phyloP scores from a whole-genome alignment of 1,140 invertebrate species.

The Drosophila santomea region DNA sequence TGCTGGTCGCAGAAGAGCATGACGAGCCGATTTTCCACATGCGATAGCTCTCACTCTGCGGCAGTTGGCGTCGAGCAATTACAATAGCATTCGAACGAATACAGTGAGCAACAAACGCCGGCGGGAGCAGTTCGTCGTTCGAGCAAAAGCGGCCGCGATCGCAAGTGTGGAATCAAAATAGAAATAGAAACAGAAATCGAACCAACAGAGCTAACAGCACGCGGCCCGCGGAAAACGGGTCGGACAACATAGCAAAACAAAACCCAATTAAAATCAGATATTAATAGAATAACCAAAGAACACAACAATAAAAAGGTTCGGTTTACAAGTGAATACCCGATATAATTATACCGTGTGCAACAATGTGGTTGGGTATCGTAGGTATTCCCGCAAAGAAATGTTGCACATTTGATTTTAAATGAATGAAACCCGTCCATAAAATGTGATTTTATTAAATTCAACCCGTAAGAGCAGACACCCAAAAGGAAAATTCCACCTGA shows the following conservation, averaged over 20 bases:
- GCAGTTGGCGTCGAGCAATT: slow-evolving; percentile 7
- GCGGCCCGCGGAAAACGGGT: slow-evolving; percentile 28
- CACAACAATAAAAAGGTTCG: slow-evolving; percentile 36
- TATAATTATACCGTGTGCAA: slow-evolving; percentile 13
- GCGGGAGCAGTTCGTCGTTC: slow-evolving; percentile 16
- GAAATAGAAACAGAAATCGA: neutral
- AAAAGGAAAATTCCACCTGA: slow-evolving; percentile 3
- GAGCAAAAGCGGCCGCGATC: slow-evolving; percentile 12
- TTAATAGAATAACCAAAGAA: slow-evolving; percentile 27
- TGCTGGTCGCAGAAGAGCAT: neutral
- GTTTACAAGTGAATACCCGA: slow-evolving; percentile 20
- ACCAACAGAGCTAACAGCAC: slow-evolving; percentile 19
- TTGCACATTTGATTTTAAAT: slow-evolving; percentile 3
- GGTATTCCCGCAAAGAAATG: slow-evolving; percentile 5
- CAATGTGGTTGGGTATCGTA: slow-evolving; percentile 15
- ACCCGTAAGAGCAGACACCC: slow-evolving; percentile 1
- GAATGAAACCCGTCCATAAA: neutral
- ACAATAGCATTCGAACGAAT: slow-evolving; percentile 23
- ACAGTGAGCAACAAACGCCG: slow-evolving; percentile 24
- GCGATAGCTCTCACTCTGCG: slow-evolving; percentile 14
- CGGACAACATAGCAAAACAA: slow-evolving; percentile 40
- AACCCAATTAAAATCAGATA: slow-evolving; percentile 39
- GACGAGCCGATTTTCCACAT: neutral
- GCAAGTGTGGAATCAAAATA: slow-evolving; percentile 10
- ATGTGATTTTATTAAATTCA: slow-evolving; percentile 34